Base-by-base conservation (phyloP, 2,113 vertebrate species). In the Leucopsar rothschildi region DNA sequence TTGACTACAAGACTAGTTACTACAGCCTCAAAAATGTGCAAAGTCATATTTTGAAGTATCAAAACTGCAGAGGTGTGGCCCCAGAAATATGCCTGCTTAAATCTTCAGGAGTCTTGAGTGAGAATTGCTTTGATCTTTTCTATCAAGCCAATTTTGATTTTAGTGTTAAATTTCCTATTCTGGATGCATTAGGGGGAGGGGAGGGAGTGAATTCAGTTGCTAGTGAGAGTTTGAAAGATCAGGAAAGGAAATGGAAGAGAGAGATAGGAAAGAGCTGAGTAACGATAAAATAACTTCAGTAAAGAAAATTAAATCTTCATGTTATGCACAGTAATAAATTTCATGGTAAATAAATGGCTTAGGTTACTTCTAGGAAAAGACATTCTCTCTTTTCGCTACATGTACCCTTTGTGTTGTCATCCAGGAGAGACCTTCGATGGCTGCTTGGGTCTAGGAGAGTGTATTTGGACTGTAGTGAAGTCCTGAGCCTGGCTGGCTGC, bases 381-480 rank as follows among this genome's bases (percentile, higher is more conserved):
- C 12, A 5, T 49, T 59, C 20, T 93, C 13, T 24, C 9, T 44
- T 71, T 86, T 55, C 8, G n/a, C 25, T 17, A 5, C 2, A 1
- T 10, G 15, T 14, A n/a, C 12, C 17, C 37, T 68, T 71, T 33
- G 17, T 79, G 15, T 27, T 60, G 40, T 24, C 23, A 12, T 72
- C 14, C 1, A 16, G 24, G 63, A 31, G 31, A 78, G 73, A 12
- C 50, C 0, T 0, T 22, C 0, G 1, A 0, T 40, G 75, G 50
- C 71, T 66, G 3, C 9, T 4, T 12, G 15, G 59, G 63, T 45
- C 11, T n/a, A 23, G 50, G 45, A 37, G 61, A 10, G 21, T 5
- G 3, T 44, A 4, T 73, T 59, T 61, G 63, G 60, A 3, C 56
- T 7, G 31, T 42, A 55, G 18, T 25, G 45, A 71, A 56, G 55